These are phyloP conservation scores for Brachionus calyciflorus DNA, from an alignment of 1,140 invertebrate species.

Conservation along the genomic window DNA sequence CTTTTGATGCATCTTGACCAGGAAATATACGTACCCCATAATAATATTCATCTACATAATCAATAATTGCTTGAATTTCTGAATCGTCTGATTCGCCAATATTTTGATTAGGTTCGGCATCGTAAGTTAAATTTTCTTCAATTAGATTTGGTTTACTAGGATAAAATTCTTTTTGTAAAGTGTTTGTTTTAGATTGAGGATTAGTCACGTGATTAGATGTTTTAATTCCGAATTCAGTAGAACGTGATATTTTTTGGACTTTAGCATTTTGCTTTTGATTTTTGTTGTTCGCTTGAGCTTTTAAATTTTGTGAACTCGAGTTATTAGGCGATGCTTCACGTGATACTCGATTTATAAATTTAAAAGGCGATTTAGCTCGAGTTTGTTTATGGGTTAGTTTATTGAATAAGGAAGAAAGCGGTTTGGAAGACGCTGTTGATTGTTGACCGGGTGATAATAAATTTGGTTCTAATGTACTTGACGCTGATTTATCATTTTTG, in stretches of 20 bases:
- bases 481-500: slow-evolving; percentile 3
- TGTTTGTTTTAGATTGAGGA: background rate
- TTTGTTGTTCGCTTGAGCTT: background rate
- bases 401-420: slow-evolving; percentile 12
- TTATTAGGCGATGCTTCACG: slow-evolving; percentile 13
- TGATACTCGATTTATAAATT: slow-evolving; percentile 20
- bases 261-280: slow-evolving; percentile 6
- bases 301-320: background rate
- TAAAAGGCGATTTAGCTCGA: slow-evolving; percentile 34
- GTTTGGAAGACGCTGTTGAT: background rate
- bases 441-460: background rate
- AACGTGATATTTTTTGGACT: slow-evolving; percentile 15
- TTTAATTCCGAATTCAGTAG: slow-evolving; percentile 35
- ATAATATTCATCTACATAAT: slow-evolving; percentile 74
- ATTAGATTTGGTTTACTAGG: background rate
- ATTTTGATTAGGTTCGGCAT: background rate
- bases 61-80: slow-evolving; percentile 53
- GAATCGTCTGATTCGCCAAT: slow-evolving; percentile 17
- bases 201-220: slow-evolving; percentile 8
- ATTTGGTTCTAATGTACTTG: slow-evolving; percentile 25
- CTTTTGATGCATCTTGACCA: slow-evolving; percentile 92
- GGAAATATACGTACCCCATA: slow-evolving; percentile 85
- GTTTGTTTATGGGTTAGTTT: slow-evolving; percentile 27
- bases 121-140: background rate
- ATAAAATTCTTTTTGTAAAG: slow-evolving; percentile 25